Evolutionary conservation across 2,797 vertebrate species (phyloP).

Genomic region (Octomys mimax): DNA sequence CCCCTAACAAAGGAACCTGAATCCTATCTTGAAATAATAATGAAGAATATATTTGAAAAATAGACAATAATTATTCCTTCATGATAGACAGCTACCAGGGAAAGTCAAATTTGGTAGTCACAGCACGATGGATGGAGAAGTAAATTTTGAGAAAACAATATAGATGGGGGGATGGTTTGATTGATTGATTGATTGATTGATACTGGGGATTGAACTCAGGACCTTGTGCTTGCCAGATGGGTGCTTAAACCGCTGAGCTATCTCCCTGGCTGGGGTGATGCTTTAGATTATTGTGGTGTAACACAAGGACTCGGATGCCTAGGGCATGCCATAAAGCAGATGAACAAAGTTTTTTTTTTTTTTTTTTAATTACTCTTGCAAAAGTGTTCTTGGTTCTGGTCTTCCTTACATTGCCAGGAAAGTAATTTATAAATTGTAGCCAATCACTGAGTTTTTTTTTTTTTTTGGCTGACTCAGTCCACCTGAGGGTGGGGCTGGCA

Average conservation of each 20-base stretch:
- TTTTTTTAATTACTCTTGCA: not conserved
- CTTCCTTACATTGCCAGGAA: slow-evolving; percentile 5
- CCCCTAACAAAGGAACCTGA: not conserved
- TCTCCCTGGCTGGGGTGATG: not conserved
- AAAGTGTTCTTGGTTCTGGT: slow-evolving; percentile 18
- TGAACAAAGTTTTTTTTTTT: too few relatives aligned
- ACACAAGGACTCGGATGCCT: not conserved
- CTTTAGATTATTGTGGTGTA: not conserved
- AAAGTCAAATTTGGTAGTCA: not conserved
- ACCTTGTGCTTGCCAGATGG: too few relatives aligned
- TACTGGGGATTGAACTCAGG: too few relatives aligned
- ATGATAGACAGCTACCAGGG: not conserved
- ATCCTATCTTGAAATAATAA: not conserved
- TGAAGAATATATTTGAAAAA: not conserved
- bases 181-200: too few relatives aligned
- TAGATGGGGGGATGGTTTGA: not conserved
- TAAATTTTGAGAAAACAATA: not conserved
- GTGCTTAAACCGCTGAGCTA: too few relatives aligned
- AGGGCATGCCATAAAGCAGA: not conserved
- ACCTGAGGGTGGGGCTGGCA: too few relatives aligned
- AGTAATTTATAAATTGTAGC: slow-evolving; percentile 13
- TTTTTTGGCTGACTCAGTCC: too few relatives aligned
- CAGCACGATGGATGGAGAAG: not conserved
- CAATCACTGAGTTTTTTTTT: not conserved
- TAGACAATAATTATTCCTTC: not conserved